Percentiles rank a stretch among this genome's conserved stretches.
Evolutionary conservation across 2,888 invertebrate genomes (phyloP).

Genomic region (Zaprionus obscuricornis): DNA sequence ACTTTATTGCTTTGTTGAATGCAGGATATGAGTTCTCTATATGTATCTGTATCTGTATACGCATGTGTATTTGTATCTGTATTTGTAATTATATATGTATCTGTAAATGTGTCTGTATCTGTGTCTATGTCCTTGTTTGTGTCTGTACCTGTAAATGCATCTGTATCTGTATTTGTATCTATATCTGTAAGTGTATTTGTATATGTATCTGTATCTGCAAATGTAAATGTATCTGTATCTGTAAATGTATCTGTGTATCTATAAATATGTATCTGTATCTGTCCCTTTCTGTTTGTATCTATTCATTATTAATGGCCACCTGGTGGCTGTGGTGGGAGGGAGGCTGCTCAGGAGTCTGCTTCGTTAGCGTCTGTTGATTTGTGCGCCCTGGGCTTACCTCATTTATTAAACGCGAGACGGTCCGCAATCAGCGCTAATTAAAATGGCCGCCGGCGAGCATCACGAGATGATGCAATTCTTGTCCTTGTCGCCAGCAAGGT

Average conservation of each 20-base stretch:
- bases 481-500: constrained; percentile 84
- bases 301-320: constrained; percentile 58
- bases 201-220: constrained; percentile 10
- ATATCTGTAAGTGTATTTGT: constrained; percentile 7
- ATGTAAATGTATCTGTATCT: no score
- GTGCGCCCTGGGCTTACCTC: constrained; percentile 28
- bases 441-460: constrained; percentile 82
- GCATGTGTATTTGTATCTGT: constrained; percentile 10
- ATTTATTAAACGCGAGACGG: constrained; percentile 33
- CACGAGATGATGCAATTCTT: constrained; percentile 95
- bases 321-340: constrained; percentile 43
- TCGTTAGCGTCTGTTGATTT: constrained; percentile 47
- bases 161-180: no score
- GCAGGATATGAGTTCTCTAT: constrained; percentile 49
- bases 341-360: constrained; percentile 38
- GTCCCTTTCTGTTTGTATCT: constrained; percentile 5
- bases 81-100: no score
- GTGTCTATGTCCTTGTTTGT: no score
- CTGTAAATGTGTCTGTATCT: no score
- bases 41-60: constrained; percentile 3
- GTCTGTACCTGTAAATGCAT: no score
- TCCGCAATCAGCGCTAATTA: constrained; percentile 64
- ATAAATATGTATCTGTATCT: no score
- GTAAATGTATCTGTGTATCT: no score
- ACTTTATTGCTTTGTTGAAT: constrained; percentile 71